Percentiles rank a stretch among this genome's conserved stretches.
These are phyloP conservation scores for Delphinapterus leucas DNA, from an alignment of 2,113 vertebrate genomes.

Conservation along the genomic window DNA sequence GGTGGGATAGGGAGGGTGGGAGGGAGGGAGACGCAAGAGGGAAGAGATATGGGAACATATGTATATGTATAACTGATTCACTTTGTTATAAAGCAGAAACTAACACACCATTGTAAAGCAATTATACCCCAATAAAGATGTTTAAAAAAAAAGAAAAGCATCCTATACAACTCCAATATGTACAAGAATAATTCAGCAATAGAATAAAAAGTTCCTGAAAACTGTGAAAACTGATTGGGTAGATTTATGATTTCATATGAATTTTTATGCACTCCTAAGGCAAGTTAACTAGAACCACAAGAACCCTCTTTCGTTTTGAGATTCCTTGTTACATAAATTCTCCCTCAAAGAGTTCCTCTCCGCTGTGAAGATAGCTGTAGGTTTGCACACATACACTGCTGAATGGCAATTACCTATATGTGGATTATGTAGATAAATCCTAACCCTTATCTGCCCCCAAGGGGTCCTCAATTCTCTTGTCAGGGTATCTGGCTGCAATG, in stretches of 20 bases:
- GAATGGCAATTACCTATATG: neutral
- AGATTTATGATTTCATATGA: conserved; percentile 40
- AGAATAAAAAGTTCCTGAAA: conserved; percentile 28
- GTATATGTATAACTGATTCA: too few relatives aligned
- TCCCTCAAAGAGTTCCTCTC: neutral
- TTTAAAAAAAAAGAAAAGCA: neutral
- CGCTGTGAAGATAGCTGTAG: neutral
- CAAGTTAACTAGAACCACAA: conserved; percentile 28
- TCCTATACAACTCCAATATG: neutral
- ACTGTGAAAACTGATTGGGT: neutral
- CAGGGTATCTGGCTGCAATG: neutral
- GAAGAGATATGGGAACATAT: too few relatives aligned
- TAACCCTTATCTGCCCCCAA: neutral
- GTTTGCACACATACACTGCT: neutral
- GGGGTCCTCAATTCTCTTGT: neutral
- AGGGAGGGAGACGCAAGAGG: too few relatives aligned
- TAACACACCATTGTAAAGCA: too few relatives aligned
- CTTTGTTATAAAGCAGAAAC: too few relatives aligned
- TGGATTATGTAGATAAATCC: neutral
- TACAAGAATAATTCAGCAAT: neutral
- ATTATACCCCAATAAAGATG: too few relatives aligned
- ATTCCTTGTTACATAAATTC: conserved; percentile 38
- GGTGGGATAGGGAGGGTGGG: too few relatives aligned
- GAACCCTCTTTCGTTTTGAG: neutral
- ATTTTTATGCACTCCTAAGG: neutral